A percentile compares a stretch with the other conserved stretches of the same genome.
These are phyloP conservation scores for Allacma fusca DNA, from an alignment of 2,888 invertebrate species.

Conservation along the genomic window DNA sequence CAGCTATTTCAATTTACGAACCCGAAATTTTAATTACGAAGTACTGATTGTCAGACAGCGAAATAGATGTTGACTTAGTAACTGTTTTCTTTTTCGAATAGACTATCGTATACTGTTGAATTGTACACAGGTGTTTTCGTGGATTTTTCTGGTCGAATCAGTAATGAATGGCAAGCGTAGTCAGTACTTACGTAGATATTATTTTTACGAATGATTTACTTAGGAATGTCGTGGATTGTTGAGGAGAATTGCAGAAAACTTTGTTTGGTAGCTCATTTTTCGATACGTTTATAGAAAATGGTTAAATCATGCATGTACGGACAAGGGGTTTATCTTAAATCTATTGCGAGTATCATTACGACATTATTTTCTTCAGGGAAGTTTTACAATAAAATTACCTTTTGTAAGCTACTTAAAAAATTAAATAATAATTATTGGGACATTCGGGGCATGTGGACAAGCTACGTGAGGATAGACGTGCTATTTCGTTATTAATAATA, in stretches of 20 bases:
- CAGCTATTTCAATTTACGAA: too few species aligned
- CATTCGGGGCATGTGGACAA: neutral
- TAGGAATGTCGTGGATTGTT: too few species aligned
- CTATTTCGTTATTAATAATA: constrained; percentile 9
- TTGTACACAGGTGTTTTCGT: neutral
- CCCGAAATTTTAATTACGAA: too few species aligned
- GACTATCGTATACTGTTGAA: too few species aligned
- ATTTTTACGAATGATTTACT: too few species aligned
- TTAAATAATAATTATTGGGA: neutral
- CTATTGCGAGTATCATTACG: too few species aligned
- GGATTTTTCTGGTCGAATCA: neutral
- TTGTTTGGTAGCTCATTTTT: constrained; percentile 36
- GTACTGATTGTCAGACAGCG: too few species aligned
- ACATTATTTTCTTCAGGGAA: constrained; percentile 27
- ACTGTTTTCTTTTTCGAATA: too few species aligned
- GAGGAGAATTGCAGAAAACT: neutral
- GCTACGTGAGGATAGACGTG: neutral
- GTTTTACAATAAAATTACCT: constrained; percentile 25
- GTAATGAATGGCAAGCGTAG: constrained; percentile 4
- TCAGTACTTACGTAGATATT: constrained; percentile 13
- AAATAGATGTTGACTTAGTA: too few species aligned
- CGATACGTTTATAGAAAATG: neutral
- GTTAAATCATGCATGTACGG: too few species aligned
- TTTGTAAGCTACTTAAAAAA: constrained; percentile 30
- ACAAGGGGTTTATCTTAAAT: too few species aligned